These are phyloP conservation scores for Antrozous pallidus DNA, from an alignment of 2,797 vertebrate genomes.

Conservation along the genomic window DNA sequence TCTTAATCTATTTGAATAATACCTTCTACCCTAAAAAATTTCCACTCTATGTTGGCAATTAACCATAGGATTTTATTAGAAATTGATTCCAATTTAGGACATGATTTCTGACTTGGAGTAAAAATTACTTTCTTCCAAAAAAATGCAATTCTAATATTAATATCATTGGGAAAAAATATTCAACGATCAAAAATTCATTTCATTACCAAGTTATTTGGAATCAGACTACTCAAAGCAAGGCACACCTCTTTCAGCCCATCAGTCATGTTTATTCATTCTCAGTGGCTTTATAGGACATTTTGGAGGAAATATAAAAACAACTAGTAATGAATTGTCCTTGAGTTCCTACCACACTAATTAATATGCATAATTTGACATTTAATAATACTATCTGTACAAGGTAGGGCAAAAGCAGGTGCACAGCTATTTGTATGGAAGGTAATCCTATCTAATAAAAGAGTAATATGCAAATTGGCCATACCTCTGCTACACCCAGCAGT, in stretches of 20 bases:
- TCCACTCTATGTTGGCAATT: not conserved
- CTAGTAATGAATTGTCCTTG: not conserved
- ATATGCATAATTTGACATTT: not conserved
- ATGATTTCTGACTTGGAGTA: not conserved
- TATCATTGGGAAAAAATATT: not conserved
- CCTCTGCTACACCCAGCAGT: too few relatives aligned
- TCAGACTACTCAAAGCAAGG: not conserved
- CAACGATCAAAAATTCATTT: not conserved
- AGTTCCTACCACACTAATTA: not conserved
- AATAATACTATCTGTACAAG: too few relatives aligned
- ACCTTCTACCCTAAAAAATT: not conserved
- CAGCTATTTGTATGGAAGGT: not conserved
- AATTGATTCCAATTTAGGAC: not conserved
- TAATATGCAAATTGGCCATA: too few relatives aligned
- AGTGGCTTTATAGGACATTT: not conserved
- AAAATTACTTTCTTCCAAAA: slow-evolving; percentile 32
- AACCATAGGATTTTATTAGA: not conserved
- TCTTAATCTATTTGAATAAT: not conserved
- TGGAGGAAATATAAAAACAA: not conserved
- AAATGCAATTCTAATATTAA: slow-evolving; percentile 34
- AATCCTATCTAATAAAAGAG: not conserved
- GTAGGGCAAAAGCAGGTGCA: not conserved
- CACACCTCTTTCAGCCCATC: not conserved
- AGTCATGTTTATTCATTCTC: not conserved
- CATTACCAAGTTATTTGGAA: not conserved